Conservation (phyloP, 1,140 invertebrate genomes). For the Cryptotermes secundus region DNA sequence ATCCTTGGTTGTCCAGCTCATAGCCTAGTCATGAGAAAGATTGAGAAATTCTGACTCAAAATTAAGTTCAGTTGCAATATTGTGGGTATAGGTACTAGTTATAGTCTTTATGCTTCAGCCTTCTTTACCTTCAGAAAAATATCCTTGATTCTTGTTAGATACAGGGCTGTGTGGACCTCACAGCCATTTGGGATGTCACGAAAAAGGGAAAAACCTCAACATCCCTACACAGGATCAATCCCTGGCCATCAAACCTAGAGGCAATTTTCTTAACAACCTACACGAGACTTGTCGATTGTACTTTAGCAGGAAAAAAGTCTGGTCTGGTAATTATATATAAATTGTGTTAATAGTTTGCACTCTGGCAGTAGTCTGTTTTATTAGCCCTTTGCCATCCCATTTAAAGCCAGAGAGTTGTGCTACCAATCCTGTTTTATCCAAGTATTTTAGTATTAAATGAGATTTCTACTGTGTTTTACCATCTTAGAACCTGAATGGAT, state of each 20-base stretch:
- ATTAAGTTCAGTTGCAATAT: too few relatives aligned
- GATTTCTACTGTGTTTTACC: too few relatives aligned
- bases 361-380: neutral
- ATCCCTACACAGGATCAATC: neutral
- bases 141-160: neutral
- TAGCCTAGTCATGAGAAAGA: too few relatives aligned
- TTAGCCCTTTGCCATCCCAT: too few relatives aligned
- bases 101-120: too few relatives aligned
- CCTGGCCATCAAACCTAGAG: neutral
- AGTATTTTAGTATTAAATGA: too few relatives aligned
- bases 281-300: neutral
- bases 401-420: too few relatives aligned
- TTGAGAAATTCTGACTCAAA: too few relatives aligned
- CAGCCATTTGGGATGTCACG: neutral
- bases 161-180: neutral
- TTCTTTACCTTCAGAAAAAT: neutral
- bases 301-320: neutral
- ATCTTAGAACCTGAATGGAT: too few relatives aligned
- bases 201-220: neutral
- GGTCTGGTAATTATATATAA: neutral
- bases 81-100: too few relatives aligned
- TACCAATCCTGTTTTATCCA: too few relatives aligned
- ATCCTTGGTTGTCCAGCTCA: too few relatives aligned
- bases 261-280: constrained; percentile 8
- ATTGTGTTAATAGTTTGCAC: neutral